Percentiles rank a stretch among this genome's conserved stretches.
Conservation (phyloP, 2,888 invertebrate genomes). For the Girardia tigrina region DNA sequence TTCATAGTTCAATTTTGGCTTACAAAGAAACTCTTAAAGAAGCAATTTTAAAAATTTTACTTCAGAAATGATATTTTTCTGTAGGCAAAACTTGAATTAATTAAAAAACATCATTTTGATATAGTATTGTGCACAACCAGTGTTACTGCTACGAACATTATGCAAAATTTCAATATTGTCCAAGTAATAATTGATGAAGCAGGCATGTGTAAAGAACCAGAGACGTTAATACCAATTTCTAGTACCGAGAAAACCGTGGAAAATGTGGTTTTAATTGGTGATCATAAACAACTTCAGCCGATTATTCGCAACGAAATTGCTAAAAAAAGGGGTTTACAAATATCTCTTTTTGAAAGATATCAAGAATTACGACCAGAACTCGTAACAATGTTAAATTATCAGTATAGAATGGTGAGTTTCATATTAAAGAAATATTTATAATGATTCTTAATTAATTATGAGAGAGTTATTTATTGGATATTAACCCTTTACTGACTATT, state of each 20-base stretch:
- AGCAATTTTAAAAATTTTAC: background rate
- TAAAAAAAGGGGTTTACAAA: conserved; percentile 40
- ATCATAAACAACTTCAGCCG: conserved; percentile 44
- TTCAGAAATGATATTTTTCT: background rate
- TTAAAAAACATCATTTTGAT: background rate
- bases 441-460: too few relatives aligned
- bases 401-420: conserved; percentile 43
- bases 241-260: background rate
- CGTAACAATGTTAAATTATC: conserved; percentile 39
- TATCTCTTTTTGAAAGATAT: conserved; percentile 41
- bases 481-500: too few relatives aligned
- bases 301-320: conserved; percentile 41
- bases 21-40: background rate
- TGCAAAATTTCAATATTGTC: background rate
- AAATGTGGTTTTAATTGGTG: conserved; percentile 42
- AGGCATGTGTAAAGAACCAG: conserved; percentile 45
- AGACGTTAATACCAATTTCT: conserved; percentile 41
- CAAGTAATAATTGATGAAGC: conserved; percentile 45
- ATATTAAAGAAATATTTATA: too few relatives aligned
- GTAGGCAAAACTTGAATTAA: background rate
- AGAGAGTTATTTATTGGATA: too few relatives aligned
- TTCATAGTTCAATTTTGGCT: background rate
- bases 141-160: conserved; percentile 8
- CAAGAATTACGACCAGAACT: conserved; percentile 37
- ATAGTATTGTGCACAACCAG: conserved; percentile 32